Percentiles rank a stretch among this genome's conserved stretches.
Conservation (phyloP, 2,113 vertebrate genomes). For the Saccopteryx bilineata region DNA sequence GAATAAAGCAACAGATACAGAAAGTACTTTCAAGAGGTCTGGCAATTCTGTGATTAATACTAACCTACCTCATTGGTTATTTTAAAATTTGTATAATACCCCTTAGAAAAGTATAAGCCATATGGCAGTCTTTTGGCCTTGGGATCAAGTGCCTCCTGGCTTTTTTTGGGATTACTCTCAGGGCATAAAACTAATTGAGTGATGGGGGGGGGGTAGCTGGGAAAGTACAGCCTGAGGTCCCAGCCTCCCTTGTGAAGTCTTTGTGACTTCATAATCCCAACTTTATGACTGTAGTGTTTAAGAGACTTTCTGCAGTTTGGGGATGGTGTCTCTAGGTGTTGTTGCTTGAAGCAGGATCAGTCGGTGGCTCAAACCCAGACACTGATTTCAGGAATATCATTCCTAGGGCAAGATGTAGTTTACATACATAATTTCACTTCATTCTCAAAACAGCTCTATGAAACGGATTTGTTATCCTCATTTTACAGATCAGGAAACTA, state of each 20-base stretch:
- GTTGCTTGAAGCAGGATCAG: not conserved
- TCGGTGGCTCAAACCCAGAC: not conserved
- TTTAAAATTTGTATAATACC: conserved; percentile 45
- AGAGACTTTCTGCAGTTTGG: not conserved
- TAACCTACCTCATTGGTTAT: not conserved
- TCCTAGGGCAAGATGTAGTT: not conserved
- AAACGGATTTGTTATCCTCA: conserved; percentile 15
- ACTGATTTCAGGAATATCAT: not conserved
- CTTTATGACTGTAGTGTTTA: not conserved
- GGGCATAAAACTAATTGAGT: conserved; percentile 38
- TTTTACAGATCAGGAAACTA: conserved; percentile 53
- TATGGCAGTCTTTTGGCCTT: not conserved
- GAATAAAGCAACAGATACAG: conserved; percentile 40
- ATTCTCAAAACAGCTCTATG: not conserved
- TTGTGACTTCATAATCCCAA: not conserved
- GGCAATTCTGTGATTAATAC: not conserved
- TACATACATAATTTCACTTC: not conserved
- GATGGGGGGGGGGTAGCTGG: not conserved
- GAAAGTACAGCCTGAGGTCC: not conserved
- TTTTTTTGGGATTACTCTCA: conserved; percentile 34
- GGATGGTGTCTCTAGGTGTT: not conserved
- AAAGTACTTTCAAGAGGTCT: conserved; percentile 28
- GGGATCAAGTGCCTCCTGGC: not conserved
- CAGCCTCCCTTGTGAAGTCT: not conserved
- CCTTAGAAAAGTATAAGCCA: conserved; percentile 27